phyloP scores from a whole-genome alignment of 2,113 vertebrate genomes.

The Hiodon alosoides region DNA sequence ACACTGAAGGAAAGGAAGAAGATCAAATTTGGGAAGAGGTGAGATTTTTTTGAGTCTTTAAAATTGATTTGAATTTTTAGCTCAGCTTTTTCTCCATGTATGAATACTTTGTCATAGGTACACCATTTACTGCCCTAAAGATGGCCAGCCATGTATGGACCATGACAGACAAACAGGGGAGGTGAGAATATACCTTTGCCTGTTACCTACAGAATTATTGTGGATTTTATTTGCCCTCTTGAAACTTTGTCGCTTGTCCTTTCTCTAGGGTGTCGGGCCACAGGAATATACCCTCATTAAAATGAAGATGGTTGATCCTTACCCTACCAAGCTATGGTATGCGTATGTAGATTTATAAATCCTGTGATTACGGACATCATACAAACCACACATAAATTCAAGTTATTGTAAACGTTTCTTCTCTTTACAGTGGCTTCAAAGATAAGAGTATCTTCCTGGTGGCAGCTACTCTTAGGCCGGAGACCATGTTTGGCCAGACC shows the following conservation, averaged over 20 bases:
- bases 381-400: too few species aligned
- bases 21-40: conserved; percentile 96
- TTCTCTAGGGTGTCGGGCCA: conserved; percentile 83
- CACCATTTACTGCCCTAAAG: conserved; percentile 94
- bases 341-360: neutral
- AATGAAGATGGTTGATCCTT: conserved; percentile 90
- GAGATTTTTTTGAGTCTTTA: conserved; percentile 5
- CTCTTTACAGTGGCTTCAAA: conserved; percentile 70
- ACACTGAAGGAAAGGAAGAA: conserved; percentile 88
- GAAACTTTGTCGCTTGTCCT: conserved; percentile 1
- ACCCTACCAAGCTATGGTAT: conserved; percentile 84
- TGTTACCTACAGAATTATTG: neutral
- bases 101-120: conserved; percentile 61
- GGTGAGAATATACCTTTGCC: conserved; percentile 51
- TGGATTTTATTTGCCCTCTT: neutral
- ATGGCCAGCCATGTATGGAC: conserved; percentile 97
- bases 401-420: neutral
- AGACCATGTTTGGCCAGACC: conserved; percentile 98
- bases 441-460: conserved; percentile 86
- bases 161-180: conserved; percentile 97
- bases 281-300: conserved; percentile 95
- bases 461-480: conserved; percentile 89
- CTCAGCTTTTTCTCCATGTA: neutral
- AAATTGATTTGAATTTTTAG: too few species aligned
- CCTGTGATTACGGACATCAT: too few species aligned